These are phyloP conservation scores for Dicrurus megarhynchus DNA, from an alignment of 2,113 vertebrate genomes.

Conservation along the genomic window DNA sequence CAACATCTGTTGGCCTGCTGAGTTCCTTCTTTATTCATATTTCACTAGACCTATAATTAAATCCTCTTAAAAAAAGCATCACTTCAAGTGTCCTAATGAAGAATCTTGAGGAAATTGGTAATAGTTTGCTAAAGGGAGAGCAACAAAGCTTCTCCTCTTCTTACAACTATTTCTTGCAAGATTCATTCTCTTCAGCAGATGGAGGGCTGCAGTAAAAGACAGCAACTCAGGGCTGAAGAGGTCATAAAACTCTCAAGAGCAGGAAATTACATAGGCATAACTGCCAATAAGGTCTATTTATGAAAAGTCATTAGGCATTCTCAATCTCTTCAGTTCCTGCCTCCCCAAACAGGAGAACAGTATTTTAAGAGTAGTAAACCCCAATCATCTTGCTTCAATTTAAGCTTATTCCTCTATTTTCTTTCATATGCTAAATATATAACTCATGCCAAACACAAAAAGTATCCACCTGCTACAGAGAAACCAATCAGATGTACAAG, in stretches of 20 bases:
- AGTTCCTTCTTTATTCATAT: background rate
- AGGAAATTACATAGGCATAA: conserved; percentile 45
- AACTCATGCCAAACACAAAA: background rate
- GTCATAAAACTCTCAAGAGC: conserved; percentile 50
- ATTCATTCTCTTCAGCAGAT: conserved; percentile 24
- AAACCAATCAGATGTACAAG: background rate
- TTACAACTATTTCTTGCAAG: background rate
- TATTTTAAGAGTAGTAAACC: background rate
- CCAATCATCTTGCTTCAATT: conserved; percentile 1
- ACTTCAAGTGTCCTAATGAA: conserved; percentile 15
- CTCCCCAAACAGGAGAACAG: background rate
- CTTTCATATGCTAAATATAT: background rate
- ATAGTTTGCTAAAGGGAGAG: background rate
- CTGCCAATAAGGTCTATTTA: background rate
- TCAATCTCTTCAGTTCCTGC: background rate
- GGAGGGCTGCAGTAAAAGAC: conserved; percentile 22
- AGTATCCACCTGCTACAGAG: background rate
- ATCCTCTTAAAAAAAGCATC: background rate
- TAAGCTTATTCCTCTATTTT: background rate
- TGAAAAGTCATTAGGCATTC: conserved; percentile 28
- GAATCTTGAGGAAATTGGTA: background rate
- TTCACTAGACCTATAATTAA: conserved; percentile 18
- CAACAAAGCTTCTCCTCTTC: background rate
- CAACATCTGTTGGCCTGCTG: background rate
- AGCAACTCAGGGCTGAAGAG: background rate